These are phyloP conservation scores for Idaea dimidiata DNA, from an alignment of 2,888 invertebrate genomes.

Conservation along the genomic window DNA sequence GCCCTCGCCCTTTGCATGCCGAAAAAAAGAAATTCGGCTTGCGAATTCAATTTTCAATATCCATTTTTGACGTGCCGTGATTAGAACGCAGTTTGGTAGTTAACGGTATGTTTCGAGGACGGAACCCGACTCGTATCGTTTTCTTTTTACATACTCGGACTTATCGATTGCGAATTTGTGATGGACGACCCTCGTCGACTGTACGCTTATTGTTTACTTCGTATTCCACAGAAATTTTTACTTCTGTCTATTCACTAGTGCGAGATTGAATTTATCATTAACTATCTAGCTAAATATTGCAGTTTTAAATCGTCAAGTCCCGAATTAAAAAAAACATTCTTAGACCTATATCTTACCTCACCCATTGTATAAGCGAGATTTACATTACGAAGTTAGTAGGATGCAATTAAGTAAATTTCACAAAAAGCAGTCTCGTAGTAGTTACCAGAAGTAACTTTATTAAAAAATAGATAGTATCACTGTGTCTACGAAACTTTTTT, in stretches of 20 bases:
- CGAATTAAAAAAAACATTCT: too few relatives aligned
- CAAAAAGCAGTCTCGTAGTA: too few relatives aligned
- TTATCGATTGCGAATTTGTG: slow-evolving; percentile 44
- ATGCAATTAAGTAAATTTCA: too few relatives aligned
- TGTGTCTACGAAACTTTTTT: too few relatives aligned
- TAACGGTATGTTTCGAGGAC: slow-evolving; percentile 55
- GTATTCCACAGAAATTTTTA: not conserved
- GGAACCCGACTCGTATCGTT: slow-evolving; percentile 39
- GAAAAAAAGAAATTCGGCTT: slow-evolving; percentile 62
- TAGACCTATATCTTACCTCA: too few relatives aligned
- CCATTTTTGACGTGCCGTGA: slow-evolving; percentile 79
- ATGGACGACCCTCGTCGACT: not conserved
- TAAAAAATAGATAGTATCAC: too few relatives aligned
- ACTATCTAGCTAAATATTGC: too few relatives aligned
- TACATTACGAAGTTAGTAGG: too few relatives aligned
- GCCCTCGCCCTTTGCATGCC: slow-evolving; percentile 66
- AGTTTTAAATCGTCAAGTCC: too few relatives aligned
- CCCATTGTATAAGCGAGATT: too few relatives aligned
- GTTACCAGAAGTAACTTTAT: too few relatives aligned
- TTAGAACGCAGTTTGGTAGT: slow-evolving; percentile 79
- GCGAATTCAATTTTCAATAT: slow-evolving; percentile 78
- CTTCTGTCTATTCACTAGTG: not conserved
- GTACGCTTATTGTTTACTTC: not conserved
- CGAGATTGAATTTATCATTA: too few relatives aligned
- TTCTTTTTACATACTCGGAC: slow-evolving; percentile 45